Conservation (phyloP, 2,888 invertebrate genomes). For the Entomobrya multifasciata region DNA sequence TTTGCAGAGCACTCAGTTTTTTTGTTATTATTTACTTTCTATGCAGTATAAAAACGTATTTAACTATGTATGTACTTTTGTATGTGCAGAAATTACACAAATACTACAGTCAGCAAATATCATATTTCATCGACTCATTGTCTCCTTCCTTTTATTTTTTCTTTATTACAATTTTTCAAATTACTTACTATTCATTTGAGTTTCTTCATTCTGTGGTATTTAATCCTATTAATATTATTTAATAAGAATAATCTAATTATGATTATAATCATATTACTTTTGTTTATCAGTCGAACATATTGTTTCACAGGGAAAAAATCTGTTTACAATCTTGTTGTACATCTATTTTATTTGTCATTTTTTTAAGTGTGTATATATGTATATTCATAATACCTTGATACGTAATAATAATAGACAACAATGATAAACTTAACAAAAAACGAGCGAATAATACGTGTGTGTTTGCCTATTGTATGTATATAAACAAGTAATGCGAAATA, state of each 20-base stretch:
- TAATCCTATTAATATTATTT: conserved; percentile 27
- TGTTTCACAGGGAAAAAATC: conserved; percentile 54
- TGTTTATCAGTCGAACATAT: conserved; percentile 62
- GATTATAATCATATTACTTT: conserved; percentile 9
- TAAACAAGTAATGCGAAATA: neutral
- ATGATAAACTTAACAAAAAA: neutral
- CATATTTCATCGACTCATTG: neutral
- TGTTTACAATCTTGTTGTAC: conserved; percentile 56
- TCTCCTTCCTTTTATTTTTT: neutral
- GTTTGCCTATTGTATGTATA: conserved; percentile 1
- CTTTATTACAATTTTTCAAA: neutral
- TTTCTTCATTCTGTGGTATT: too few species aligned
- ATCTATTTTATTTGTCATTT: conserved; percentile 64
- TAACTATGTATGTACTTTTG: conserved; percentile 24
- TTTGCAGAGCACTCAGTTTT: conserved; percentile 56
- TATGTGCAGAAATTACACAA: conserved; percentile 64
- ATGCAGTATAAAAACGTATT: conserved; percentile 35
- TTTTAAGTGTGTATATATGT: neutral
- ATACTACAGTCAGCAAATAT: conserved; percentile 60
- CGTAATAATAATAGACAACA: neutral
- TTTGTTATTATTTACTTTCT: conserved; percentile 45
- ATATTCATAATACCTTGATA: conserved; percentile 27
- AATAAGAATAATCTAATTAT: conserved; percentile 1
- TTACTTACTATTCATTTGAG: neutral
- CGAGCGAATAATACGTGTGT: neutral